Evolutionary conservation across 1,140 invertebrate species (phyloP).

Genomic region (Choristoneura fumiferana): DNA sequence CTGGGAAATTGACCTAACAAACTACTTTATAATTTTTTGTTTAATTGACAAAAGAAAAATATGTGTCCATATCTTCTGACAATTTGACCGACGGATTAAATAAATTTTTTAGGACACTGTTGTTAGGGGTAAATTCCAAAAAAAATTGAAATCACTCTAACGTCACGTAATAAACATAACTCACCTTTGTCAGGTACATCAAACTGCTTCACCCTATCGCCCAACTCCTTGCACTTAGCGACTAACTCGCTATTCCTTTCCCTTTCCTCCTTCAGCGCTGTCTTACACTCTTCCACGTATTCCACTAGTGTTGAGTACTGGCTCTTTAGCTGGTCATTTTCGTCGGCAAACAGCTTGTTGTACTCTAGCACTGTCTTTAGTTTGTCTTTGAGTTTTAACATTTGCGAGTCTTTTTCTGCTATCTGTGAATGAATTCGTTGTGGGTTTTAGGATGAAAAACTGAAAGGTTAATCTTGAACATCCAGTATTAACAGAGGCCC

Average conservation of each 20-base stretch:
- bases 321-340: slow-evolving; percentile 54
- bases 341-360: slow-evolving; percentile 62
- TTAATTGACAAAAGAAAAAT: too few relatives aligned
- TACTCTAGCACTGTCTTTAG: slow-evolving; percentile 60
- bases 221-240: slow-evolving; percentile 58
- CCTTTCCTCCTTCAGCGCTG: slow-evolving; percentile 49
- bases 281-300: slow-evolving; percentile 63
- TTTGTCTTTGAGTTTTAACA: slow-evolving; percentile 63
- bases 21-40: too few relatives aligned
- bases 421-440: slow-evolving; percentile 50
- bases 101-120: too few relatives aligned
- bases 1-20: too few relatives aligned
- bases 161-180: too few relatives aligned
- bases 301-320: slow-evolving; percentile 49
- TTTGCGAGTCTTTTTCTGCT: slow-evolving; percentile 58
- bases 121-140: too few relatives aligned
- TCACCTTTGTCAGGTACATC: slow-evolving; percentile 73
- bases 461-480: slow-evolving; percentile 18
- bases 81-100: too few relatives aligned
- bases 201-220: slow-evolving; percentile 61
- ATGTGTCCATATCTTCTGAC: too few relatives aligned
- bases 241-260: slow-evolving; percentile 48
- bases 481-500: too few relatives aligned
- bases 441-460: too few relatives aligned
- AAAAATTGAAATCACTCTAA: too few relatives aligned